Evolutionary conservation across 30 jellyfish, hydroid and myxozoan species (phyloP).

Genomic region (Cassiopea xamachana): DNA sequence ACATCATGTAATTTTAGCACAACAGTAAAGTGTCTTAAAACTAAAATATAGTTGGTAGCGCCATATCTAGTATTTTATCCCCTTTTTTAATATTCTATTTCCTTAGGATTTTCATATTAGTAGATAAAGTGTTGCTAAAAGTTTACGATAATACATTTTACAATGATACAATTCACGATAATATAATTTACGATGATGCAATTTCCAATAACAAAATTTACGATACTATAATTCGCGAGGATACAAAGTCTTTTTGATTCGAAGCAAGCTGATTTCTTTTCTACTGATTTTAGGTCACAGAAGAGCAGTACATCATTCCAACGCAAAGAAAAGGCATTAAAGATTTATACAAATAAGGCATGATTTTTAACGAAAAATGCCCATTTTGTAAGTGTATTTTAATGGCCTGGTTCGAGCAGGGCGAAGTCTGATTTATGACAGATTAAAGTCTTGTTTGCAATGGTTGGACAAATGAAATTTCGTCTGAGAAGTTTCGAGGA

Average conservation of each 20-base stretch:
- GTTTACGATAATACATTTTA: too few species aligned
- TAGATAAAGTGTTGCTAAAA: too few species aligned
- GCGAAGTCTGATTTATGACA: not conserved
- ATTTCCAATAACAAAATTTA: not conserved
- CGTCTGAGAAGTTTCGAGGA: too few species aligned
- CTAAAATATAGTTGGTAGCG: too few species aligned
- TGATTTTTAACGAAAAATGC: not conserved
- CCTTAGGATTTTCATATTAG: too few species aligned
- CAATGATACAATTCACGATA: too few species aligned
- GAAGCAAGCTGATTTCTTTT: not conserved
- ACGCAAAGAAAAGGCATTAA: conserved; percentile 82
- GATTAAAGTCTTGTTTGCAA: too few species aligned
- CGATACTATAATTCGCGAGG: not conserved
- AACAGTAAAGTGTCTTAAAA: too few species aligned
- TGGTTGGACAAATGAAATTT: too few species aligned
- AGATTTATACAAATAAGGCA: conserved; percentile 64
- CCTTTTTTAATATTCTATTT: too few species aligned
- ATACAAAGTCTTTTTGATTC: not conserved
- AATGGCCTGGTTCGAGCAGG: not conserved
- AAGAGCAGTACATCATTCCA: conserved; percentile 32
- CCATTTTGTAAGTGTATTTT: not conserved
- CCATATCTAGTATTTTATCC: too few species aligned
- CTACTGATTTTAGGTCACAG: conserved; percentile 27
- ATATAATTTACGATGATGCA: not conserved
- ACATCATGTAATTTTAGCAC: too few species aligned